phyloP scores from a whole-genome alignment of 1,140 invertebrate genomes.

The Rhagoletis pomonella region DNA sequence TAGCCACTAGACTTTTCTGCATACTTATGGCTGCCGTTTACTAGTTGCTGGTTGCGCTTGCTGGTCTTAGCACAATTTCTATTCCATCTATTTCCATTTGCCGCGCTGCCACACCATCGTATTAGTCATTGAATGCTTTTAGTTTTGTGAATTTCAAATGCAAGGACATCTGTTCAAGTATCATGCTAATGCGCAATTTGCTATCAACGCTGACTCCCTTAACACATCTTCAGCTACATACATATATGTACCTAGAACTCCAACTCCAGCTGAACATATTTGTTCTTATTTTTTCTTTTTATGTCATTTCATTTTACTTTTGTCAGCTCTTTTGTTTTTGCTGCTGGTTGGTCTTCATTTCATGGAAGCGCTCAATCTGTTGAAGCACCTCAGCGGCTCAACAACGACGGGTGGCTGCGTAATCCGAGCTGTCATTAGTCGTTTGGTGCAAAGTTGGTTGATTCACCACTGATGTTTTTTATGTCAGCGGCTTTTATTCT shows the following conservation, averaged over 20 bases:
- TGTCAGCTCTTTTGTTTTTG: conserved; percentile 37
- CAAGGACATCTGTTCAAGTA: conserved; percentile 72
- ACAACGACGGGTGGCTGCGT: conserved; percentile 39
- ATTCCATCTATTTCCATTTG: background rate
- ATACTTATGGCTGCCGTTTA: background rate
- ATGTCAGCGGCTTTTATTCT: conserved; percentile 1
- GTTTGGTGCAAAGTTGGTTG: conserved; percentile 5
- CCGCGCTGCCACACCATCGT: background rate
- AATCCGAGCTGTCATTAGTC: conserved; percentile 44
- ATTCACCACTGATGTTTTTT: background rate
- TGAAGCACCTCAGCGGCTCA: conserved; percentile 32
- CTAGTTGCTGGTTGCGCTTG: background rate
- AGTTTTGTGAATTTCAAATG: conserved; percentile 65
- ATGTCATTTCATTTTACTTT: conserved; percentile 15
- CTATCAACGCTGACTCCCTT: background rate
- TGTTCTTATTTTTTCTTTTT: background rate
- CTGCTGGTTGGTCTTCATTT: conserved; percentile 23
- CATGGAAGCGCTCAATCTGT: background rate
- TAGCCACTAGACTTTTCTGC: background rate
- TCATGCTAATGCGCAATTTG: conserved; percentile 61
- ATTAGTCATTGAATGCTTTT: conserved; percentile 54
- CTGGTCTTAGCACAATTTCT: background rate
- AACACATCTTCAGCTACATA: background rate
- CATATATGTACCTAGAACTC: background rate
- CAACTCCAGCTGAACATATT: background rate